Base-by-base conservation (phyloP, 2,797 vertebrate genomes). In the Scomberomorus guttatus region DNA sequence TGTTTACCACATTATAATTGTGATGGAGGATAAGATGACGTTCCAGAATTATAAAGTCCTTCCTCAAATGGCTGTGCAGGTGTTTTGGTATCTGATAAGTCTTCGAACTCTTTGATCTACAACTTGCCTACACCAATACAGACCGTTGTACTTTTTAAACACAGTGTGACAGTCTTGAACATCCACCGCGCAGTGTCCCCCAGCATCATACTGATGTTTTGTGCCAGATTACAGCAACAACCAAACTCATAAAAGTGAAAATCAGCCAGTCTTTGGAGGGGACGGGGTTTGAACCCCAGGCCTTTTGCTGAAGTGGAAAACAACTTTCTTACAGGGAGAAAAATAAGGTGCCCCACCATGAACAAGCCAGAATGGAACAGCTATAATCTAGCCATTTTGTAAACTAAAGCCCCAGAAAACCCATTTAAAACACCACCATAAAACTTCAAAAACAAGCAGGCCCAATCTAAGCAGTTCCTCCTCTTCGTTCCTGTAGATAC, bases 381-480 rank as follows among this genome's bases (percentile, higher is more conserved):
- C 83, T 56, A 67, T 86, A 74, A 90, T 89, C 29, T 22, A 32
- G 32, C 15, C 39, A 65, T 76, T 80, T 75, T 76, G 70, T 72
- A 80, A 81, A n/a, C 32, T 48, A 68, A 81, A 83, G 69, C 83
- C 64, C 62, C 76, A 67, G 58, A 72, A 90, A 83, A 77, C 75
- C 78, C 29, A 75, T 86, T 91, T 92, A 86, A 88, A 85, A 85
- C 74, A 73, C 61, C 54, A 29, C 63, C 81, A 89, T 91, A 92
- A 93, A 93, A 91, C 90, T 86, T 93, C 82, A 90, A 93, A 91
- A 89, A 81, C 32, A 0, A n/a, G 48, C 79, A 86, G 78, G 79
- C 72, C 77, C 82, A 66, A 80, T 79, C 67, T 57, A 72, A 85
- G 66, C 76, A 44, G 72, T 65, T 79, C 80, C 72, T 77, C 75